phyloP scores from a whole-genome alignment of 2,797 vertebrate species.

The Phataginus tricuspis region DNA sequence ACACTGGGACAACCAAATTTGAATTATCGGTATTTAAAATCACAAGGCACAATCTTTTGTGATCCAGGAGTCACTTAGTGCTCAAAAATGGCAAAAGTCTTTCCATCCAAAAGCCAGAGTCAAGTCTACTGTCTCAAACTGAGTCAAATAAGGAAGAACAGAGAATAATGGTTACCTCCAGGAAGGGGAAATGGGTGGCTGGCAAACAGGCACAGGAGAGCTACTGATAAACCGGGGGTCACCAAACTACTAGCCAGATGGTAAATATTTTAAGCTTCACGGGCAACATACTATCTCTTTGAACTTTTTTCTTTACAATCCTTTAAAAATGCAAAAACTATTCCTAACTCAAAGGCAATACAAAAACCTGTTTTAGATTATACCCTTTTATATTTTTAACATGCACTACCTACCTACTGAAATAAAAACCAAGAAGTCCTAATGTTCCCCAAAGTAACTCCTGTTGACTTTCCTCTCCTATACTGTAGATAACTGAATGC shows the following conservation, averaged over 20 bases:
- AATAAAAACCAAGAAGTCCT: not conserved
- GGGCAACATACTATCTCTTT: not conserved
- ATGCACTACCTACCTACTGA: not conserved
- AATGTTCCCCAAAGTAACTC: not conserved
- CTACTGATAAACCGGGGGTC: not conserved
- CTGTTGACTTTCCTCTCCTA: not conserved
- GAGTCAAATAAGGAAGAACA: not conserved
- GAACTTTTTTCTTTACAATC: not conserved
- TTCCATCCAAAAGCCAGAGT: not conserved
- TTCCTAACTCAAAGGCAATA: not conserved
- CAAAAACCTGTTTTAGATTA: not conserved
- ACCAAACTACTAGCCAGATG: not conserved
- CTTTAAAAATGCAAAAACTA: not conserved
- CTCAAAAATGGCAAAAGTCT: not conserved
- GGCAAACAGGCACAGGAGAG: not conserved
- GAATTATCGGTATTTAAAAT: not conserved
- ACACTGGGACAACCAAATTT: not conserved
- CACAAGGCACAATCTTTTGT: not conserved
- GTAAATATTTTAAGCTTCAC: not conserved
- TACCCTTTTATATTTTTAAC: not conserved
- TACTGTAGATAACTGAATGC: not conserved
- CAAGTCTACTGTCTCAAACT: not conserved
- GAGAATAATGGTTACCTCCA: not conserved
- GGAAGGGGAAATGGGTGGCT: not conserved
- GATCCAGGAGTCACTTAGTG: not conserved